Base-by-base conservation (phyloP, 2,797 vertebrate species). In the Percopsis omiscomaycus region DNA sequence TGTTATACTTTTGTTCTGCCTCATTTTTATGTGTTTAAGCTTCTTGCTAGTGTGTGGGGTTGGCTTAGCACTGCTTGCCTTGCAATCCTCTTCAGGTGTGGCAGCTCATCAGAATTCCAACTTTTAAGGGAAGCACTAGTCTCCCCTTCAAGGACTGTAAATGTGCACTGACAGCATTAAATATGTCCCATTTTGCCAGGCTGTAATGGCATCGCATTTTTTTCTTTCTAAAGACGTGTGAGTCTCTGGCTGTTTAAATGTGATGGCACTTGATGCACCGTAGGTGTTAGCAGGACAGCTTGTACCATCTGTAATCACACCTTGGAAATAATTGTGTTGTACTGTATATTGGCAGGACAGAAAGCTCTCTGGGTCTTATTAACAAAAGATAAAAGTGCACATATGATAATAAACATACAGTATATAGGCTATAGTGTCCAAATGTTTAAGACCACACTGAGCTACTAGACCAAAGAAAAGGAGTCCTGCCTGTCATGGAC, bases 221-320 rank as follows among this genome's bases (percentile, higher is more conserved):
- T 53, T 11, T 29, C 1, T 2, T 59, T 73, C 47, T 74, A 69
- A 67, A 64, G 74, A 76, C 52, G 74, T 79, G 81, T 73, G 59
- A 81, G 64, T 58, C 54, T 15, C 37, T 56, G 63, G 57, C 64
- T 84, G 77, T 69, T 80, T 5, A 68, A 78, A 80, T 78, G 66
- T 68, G 51, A 66, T 77, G 65, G 27, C 49, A 37, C 58, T 70
- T 67, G 59, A 71, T 68, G 51, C 68, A 64, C 69, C 76, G 72
- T 72, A 78, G 78, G 73, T 77, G 80, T 81, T 73, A 72, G 57
- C 47, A 62, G 68, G 64, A 46, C 71, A 78, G 73, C 48, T 80
- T 85, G 77, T 57, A 55, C 83, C 79, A 81, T 87, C 77, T 85
- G 82, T 54, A 22, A 68, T 66, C 74, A 62, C 72, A 82, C 66